Percentiles rank a stretch among this genome's conserved stretches.
Conservation (phyloP, 1,140 invertebrate genomes). For the Littorina saxatilis region DNA sequence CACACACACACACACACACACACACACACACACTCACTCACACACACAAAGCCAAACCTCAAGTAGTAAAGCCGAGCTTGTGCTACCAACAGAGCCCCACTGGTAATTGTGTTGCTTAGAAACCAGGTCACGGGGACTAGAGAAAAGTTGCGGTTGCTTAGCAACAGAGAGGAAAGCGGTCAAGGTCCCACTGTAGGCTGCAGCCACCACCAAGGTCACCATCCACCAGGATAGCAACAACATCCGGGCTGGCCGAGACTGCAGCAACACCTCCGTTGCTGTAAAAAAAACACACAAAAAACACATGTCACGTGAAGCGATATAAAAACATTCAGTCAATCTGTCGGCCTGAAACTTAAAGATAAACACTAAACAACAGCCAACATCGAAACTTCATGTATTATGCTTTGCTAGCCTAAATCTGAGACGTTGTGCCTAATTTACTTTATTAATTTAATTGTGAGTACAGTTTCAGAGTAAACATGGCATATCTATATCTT, state of each 20-base stretch:
- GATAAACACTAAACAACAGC: background rate
- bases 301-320: background rate
- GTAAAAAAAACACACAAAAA: background rate
- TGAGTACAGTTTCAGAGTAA: too few species aligned
- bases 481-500: too few species aligned
- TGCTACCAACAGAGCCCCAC: background rate
- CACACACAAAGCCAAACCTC: background rate
- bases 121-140: background rate
- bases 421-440: background rate
- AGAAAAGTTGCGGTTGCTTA: background rate
- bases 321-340: too few species aligned
- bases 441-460: too few species aligned
- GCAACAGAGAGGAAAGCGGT: background rate
- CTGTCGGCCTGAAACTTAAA: too few species aligned
- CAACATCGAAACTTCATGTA: background rate
- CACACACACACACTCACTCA: too few species aligned
- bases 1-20: too few species aligned
- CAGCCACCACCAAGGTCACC: background rate
- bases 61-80: background rate
- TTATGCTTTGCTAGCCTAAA: background rate
- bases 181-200: too few species aligned
- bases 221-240: conserved; percentile 2
- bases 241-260: background rate
- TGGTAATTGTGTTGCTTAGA: background rate
- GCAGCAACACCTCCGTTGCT: background rate